Base-by-base conservation (phyloP, 2,888 invertebrate genomes). In the Ischnus inquisitorius region DNA sequence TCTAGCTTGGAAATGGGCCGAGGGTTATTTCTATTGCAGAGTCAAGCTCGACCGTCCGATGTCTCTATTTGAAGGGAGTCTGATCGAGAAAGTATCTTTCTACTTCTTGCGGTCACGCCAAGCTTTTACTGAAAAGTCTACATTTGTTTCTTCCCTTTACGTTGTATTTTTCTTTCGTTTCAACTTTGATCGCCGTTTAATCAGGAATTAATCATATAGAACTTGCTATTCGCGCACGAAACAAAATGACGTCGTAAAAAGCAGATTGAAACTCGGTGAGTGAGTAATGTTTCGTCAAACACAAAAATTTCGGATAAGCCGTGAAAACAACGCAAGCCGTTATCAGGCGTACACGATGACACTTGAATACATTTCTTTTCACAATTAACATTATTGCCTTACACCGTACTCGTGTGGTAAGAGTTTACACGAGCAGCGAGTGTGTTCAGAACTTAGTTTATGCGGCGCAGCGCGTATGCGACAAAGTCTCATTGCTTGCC, bases 381-480 rank as follows among this genome's bases (percentile, higher is more conserved):
- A 4, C 60, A 6, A 5, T 48, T 22, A 25, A 54, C 16, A 54
- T 19, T 22, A 51, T 68, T 51, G 54, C 41, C 28, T 64, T 43
- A 43, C 16, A 46, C 3, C 8, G 48, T 51, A 12, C 12, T 41
- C 12, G 51, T 14, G 16, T 12, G n/a, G n/a, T 28, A 48, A 8
- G 48, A 22, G 46, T 25, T 62, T 48, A 78, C 39, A 69, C 48
- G 41, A 22, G 48, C 62, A 6, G 25, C 39, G 69, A 60, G 39
- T 78, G 39, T 19, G 25, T 41, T 14, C 41, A 3, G 3, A 43
- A 64, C 10, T 51, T 51, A 48, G 65, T 65, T 34, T 60, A 14
- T 60, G 25, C 60, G 6, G 60, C n/a, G 12, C 28, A 0, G 8
- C 14, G n/a, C 2, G 4, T 60, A 25, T 14, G 22, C 3, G 14